These are phyloP conservation scores for Hypercompe scribonia DNA, from an alignment of 2,888 invertebrate species.

Conservation along the genomic window DNA sequence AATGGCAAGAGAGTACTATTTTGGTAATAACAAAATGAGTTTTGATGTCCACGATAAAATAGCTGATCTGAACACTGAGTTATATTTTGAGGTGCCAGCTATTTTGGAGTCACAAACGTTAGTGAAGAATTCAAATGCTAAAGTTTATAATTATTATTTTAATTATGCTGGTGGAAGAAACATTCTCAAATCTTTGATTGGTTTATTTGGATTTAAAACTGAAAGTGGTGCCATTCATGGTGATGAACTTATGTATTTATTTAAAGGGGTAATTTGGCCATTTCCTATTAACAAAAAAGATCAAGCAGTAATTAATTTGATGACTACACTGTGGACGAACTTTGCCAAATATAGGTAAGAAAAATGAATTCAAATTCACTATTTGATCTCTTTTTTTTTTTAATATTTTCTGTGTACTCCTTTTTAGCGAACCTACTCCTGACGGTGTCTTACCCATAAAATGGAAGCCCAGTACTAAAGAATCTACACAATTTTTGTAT, in stretches of 20 bases:
- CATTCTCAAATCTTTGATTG: conserved; percentile 61
- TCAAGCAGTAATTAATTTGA: conserved; percentile 63
- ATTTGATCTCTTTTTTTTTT: neutral
- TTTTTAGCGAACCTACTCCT: conserved; percentile 70
- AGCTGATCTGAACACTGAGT: conserved; percentile 71
- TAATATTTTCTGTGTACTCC: neutral
- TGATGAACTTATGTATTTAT: conserved; percentile 79
- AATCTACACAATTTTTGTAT: conserved; percentile 54
- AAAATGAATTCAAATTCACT: neutral
- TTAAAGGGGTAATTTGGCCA: conserved; percentile 67
- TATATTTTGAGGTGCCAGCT: conserved; percentile 76
- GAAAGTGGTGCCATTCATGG: conserved; percentile 72
- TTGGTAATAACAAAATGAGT: conserved; percentile 76
- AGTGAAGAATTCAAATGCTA: conserved; percentile 50
- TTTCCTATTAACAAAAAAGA: conserved; percentile 65
- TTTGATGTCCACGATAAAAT: conserved; percentile 69
- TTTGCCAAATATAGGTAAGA: conserved; percentile 79
- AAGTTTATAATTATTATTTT: conserved; percentile 74
- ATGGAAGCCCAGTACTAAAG: conserved; percentile 41
- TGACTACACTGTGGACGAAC: conserved; percentile 78
- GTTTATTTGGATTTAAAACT: conserved; percentile 52
- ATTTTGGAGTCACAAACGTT: conserved; percentile 68
- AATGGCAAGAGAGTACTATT: conserved; percentile 74
- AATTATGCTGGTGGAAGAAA: conserved; percentile 75
- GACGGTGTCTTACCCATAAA: conserved; percentile 33